Base-by-base conservation (phyloP, 30 jellyfish, hydroid and myxozoan genomes). In the Chironex yamaguchii region DNA sequence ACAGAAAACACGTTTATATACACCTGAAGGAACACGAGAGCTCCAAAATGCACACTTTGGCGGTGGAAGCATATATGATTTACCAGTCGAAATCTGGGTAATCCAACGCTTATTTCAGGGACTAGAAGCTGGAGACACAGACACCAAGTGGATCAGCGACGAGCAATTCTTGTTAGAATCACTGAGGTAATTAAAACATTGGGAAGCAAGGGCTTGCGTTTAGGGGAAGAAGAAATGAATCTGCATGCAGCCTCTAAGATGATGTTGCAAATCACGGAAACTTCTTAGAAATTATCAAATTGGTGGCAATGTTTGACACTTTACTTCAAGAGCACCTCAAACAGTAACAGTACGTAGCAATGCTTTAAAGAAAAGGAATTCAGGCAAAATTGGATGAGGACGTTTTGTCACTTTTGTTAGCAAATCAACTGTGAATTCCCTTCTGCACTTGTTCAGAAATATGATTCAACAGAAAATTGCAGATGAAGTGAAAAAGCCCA, bases 81-180 rank as follows among this genome's bases (percentile, higher is more conserved):
- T 48, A 72, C 85, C 80, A 13, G 73, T 72, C 85, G 74, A 72
- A 72, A 72, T 72, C 74, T 35, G 85, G 79, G 42, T 17, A n/a
- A n/a, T n/a, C n/a, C n/a, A n/a, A n/a, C n/a, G n/a, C n/a, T n/a
- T n/a, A n/a, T n/a, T n/a, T n/a, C n/a, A n/a, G n/a, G n/a, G n/a
- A n/a, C n/a, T n/a, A n/a, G n/a, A n/a, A n/a, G n/a, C n/a, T n/a
- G n/a, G n/a, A 12, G 73, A 12, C 11, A 58, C 27, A 12, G 73
- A 22, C 73, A 22, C 26, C 11, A 4, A 22, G 73, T 58, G 73
- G 73, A 58, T 23, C 73, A 58, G 11, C 73, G 73, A 12, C 73
- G 27, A 13, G 73, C 73, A 58, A 22, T 58, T 4, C 26, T 58
- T 12, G 27, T 4, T 22, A 12, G 73, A 58, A 22, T 58, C n/a